These are phyloP conservation scores for Nasonia longicornis DNA, from an alignment of 1,140 invertebrate species.

Conservation along the genomic window DNA sequence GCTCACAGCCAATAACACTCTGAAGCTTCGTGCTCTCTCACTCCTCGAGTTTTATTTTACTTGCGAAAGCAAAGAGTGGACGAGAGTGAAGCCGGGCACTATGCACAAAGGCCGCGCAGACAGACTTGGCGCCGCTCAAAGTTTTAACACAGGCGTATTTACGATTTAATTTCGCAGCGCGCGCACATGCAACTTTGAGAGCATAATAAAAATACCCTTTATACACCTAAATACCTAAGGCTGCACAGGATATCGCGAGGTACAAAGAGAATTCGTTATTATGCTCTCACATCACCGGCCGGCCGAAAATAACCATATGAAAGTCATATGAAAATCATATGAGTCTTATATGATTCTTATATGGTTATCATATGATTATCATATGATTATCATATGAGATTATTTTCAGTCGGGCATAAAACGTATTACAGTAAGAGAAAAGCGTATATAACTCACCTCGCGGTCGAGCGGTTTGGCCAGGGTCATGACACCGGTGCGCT, in stretches of 20 bases:
- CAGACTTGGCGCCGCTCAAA: background rate
- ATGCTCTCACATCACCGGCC: background rate
- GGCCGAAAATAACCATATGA: too few relatives aligned
- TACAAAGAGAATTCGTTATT: background rate
- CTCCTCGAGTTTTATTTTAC: too few relatives aligned
- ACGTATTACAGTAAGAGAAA: conserved; percentile 19
- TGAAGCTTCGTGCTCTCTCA: too few relatives aligned
- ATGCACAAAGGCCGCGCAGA: background rate
- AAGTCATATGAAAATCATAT: too few relatives aligned
- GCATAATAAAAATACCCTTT: background rate
- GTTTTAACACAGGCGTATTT: background rate
- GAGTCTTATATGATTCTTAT: too few relatives aligned
- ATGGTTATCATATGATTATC: too few relatives aligned
- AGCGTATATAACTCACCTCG: conserved; percentile 74
- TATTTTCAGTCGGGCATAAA: too few relatives aligned
- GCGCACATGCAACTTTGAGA: background rate
- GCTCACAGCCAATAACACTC: too few relatives aligned
- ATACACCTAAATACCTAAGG: background rate
- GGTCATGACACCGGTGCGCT: conserved; percentile 81
- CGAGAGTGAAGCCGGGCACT: background rate
- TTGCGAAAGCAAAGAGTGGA: background rate
- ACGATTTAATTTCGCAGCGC: background rate
- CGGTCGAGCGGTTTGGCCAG: conserved; percentile 83
- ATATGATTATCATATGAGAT: too few relatives aligned
- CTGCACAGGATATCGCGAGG: background rate